phyloP scores from a whole-genome alignment of 2,797 vertebrate genomes.

The Prionace glauca region DNA sequence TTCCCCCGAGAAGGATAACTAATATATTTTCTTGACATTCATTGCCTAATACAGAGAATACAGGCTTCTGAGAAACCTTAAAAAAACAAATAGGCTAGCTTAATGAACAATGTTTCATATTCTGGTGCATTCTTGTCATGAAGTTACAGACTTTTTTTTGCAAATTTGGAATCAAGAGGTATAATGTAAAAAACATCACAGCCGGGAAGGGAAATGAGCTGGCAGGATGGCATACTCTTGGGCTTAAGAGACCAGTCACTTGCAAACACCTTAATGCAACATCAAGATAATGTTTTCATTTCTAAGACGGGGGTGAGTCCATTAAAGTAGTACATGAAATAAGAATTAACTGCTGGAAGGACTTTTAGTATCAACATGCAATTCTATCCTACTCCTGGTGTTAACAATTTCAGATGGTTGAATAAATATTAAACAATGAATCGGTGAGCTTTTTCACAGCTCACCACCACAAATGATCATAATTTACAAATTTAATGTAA shows the following conservation, averaged over 20 bases:
- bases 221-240: neutral
- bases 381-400: neutral
- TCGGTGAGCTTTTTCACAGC: neutral
- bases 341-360: neutral
- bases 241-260: neutral
- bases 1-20: neutral
- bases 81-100: neutral
- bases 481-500: neutral
- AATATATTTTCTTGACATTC: neutral
- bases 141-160: neutral
- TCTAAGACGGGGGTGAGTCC: neutral
- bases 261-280: neutral
- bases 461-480: neutral
- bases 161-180: neutral
- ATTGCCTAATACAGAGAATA: neutral
- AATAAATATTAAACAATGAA: neutral
- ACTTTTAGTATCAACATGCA: neutral
- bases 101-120: neutral
- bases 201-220: neutral
- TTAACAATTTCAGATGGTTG: neutral
- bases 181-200: neutral
- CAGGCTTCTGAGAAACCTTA: neutral
- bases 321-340: neutral
- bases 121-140: neutral
- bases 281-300: neutral